Base-by-base conservation (phyloP, 2,888 invertebrate species). In the Chironomus riparius region DNA sequence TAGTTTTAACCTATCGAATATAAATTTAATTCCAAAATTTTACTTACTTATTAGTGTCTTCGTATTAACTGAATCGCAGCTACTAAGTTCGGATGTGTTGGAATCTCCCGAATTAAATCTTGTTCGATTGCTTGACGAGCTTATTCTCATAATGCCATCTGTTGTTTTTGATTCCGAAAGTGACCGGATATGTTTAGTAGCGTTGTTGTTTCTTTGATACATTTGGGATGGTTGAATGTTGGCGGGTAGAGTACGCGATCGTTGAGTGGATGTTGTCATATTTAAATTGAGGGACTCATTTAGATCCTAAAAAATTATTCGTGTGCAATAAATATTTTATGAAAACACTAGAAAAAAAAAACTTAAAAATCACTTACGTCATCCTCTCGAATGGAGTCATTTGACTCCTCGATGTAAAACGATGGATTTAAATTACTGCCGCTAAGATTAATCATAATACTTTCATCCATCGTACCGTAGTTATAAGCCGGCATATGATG, bases 61-160 rank as follows among this genome's bases (percentile, higher is more conserved):
- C 77, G 87, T 89, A 28, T 88, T 85, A 71, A 88, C 89, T 1
- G 92, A 93, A 82, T 93, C 93, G 80, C 90, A 91, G 76, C 93
- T 93, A 83, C 92, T 92, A 22, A 93, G 90, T 62, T 93, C 93
- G 78, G 92, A 93, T 0, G 92, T 92, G 77, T 91, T 91, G 1
- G 92, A 92, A 81, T 93, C 93, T 80, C 88, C 86, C 1, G 87
- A 87, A 81, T 86, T 87, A 78, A 87, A 86, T n/a, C 87, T 83
- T 82, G 87, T 81, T 3, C 83, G 74, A 38, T 68, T 65, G 68
- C 81, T 83, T 65, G 70, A 48, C 10, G 61, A 13, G 12, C 21
- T 21, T 50, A 75, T 48, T 10, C 77, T 15, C 18, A 47, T 65
- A 10, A 83, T 81, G 0, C 83, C 88, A 80, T 90, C 91, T 47